Conservation (phyloP, 2,797 vertebrate species). For the Cheirogaleus major region DNA sequence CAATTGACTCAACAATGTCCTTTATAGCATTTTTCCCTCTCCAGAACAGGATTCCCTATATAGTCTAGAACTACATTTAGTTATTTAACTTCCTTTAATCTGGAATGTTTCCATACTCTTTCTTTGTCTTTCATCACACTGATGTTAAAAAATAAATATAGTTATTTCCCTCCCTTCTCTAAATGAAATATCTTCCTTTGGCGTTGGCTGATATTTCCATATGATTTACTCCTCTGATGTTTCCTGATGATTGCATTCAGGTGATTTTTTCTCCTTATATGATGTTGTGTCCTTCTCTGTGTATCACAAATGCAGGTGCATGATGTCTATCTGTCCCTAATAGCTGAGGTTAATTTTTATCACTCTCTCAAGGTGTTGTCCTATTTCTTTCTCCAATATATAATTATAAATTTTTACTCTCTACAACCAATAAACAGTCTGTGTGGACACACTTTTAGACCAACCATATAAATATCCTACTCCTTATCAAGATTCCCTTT, state of each 20-base stretch:
- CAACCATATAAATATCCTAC: background rate
- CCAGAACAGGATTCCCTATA: background rate
- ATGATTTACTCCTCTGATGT: background rate
- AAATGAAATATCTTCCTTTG: background rate
- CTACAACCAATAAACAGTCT: background rate
- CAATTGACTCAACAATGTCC: background rate
- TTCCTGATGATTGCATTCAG: background rate
- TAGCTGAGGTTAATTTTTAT: background rate
- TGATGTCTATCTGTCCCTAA: background rate
- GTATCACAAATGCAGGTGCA: background rate
- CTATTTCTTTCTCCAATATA: background rate
- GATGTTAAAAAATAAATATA: background rate
- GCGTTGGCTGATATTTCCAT: background rate
- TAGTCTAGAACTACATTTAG: background rate
- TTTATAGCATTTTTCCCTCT: background rate
- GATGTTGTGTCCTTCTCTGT: background rate
- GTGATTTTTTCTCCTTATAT: background rate
- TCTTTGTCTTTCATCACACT: background rate
- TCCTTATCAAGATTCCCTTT: too few relatives aligned
- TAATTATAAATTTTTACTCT: background rate
- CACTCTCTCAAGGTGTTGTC: background rate
- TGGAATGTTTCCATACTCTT: background rate
- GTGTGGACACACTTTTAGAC: background rate
- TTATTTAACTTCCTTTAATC: background rate
- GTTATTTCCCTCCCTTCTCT: background rate